Evolutionary conservation across 1,140 invertebrate genomes (phyloP).

Genomic region (Coboldia fuscipes): DNA sequence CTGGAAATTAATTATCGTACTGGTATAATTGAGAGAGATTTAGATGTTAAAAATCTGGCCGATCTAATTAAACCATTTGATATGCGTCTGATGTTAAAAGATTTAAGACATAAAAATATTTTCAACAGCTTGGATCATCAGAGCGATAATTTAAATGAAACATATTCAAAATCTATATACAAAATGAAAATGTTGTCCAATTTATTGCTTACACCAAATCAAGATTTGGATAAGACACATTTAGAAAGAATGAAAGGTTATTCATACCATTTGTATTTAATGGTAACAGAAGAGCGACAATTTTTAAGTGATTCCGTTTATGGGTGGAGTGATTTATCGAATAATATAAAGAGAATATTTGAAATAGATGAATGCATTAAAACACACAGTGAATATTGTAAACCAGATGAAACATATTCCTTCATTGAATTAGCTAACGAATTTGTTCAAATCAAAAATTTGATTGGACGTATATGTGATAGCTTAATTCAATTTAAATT

Average conservation of each 20-base stretch:
- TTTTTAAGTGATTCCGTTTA: conserved; percentile 15
- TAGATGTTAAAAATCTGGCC: conserved; percentile 15
- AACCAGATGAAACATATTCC: no score
- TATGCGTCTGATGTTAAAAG: conserved; percentile 11
- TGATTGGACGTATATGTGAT: no score
- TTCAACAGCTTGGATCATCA: conserved; percentile 10
- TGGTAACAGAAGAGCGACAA: conserved; percentile 27
- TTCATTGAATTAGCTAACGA: no score
- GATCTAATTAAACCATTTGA: conserved; percentile 13
- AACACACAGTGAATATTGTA: no score
- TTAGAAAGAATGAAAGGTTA: conserved; percentile 72
- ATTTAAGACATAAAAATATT: conserved; percentile 6
- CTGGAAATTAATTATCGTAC: conserved; percentile 62
- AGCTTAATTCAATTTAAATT: no score
- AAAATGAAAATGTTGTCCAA: conserved; percentile 31
- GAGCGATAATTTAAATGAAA: conserved; percentile 15
- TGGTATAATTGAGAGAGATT: conserved; percentile 33
- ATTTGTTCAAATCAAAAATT: no score
- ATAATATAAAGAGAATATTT: conserved; percentile 12
- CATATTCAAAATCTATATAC: conserved; percentile 19
- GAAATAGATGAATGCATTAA: conserved; percentile 6
- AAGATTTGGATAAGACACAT: conserved; percentile 58
- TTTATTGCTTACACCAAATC: conserved; percentile 37
- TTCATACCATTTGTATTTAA: conserved; percentile 37
- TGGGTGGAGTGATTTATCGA: conserved; percentile 17